Evolutionary conservation across 2,888 invertebrate genomes (phyloP).

Genomic region (Synergus japonicus): DNA sequence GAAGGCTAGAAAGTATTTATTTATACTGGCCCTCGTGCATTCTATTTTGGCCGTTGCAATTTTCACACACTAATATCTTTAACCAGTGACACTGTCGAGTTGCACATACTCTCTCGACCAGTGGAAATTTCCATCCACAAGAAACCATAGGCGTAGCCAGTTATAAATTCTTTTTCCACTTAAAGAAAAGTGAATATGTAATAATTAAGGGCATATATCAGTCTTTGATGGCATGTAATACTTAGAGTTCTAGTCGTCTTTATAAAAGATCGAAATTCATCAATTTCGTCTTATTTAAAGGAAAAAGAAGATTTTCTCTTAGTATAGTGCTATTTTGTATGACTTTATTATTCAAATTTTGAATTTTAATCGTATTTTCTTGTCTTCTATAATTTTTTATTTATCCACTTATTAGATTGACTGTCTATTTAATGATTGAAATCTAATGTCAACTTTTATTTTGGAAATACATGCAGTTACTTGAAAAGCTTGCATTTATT

Average conservation of each 20-base stretch:
- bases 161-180: conserved; percentile 46
- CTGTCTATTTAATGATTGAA: not conserved
- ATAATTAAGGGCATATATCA: not conserved
- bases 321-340: too few relatives aligned
- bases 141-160: conserved; percentile 70
- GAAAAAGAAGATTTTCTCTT: too few relatives aligned
- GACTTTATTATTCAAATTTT: too few relatives aligned
- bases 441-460: not conserved
- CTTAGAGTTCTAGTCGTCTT: too few relatives aligned
- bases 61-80: conserved; percentile 17
- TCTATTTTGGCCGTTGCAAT: conserved; percentile 27
- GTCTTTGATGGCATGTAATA: too few relatives aligned
- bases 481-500: not conserved
- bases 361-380: too few relatives aligned
- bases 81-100: conserved; percentile 32
- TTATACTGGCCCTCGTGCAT: conserved; percentile 1
- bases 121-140: conserved; percentile 73
- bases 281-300: too few relatives aligned
- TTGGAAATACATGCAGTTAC: not conserved
- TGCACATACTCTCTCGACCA: conserved; percentile 54
- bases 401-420: not conserved
- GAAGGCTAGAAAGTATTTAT: conserved; percentile 1
- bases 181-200: not conserved
- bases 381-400: not conserved
- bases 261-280: too few relatives aligned